A percentile compares a stretch with the other conserved stretches of the same genome.
Conservation (phyloP, 2,113 vertebrate species). For the Nothobranchius furzeri region DNA sequence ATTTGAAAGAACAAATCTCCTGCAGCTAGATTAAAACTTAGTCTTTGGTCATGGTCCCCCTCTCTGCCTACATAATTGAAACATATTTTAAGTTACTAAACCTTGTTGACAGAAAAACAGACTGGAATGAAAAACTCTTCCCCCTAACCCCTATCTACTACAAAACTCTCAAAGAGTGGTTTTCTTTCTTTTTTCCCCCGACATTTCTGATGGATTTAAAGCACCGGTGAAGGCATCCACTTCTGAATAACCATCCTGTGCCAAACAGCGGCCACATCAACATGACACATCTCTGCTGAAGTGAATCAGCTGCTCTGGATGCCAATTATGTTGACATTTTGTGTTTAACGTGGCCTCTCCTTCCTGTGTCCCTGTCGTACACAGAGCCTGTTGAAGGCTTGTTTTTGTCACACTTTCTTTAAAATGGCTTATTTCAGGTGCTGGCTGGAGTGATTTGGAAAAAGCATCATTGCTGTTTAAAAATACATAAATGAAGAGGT, state of each 20-base stretch:
- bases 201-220: neutral
- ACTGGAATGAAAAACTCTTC: neutral
- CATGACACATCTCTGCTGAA: conserved; percentile 10
- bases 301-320: conserved; percentile 40
- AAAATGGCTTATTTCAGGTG: neutral
- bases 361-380: neutral
- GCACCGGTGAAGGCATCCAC: conserved; percentile 18
- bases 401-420: conserved; percentile 11
- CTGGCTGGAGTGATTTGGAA: neutral
- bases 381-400: conserved; percentile 8
- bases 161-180: too few relatives aligned
- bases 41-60: too few relatives aligned
- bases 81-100: neutral
- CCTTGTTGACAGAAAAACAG: neutral
- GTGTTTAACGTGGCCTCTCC: conserved; percentile 15
- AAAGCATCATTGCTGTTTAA: neutral
- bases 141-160: too few relatives aligned
- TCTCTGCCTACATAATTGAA: neutral
- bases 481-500: too few relatives aligned
- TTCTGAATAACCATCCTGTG: conserved; percentile 22
- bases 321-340: conserved; percentile 48
- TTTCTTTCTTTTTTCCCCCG: too few relatives aligned
- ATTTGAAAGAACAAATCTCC: too few relatives aligned
- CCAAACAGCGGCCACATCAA: conserved; percentile 17
- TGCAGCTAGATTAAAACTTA: too few relatives aligned